phyloP scores from a whole-genome alignment of 2,113 vertebrate species.

The Muntiacus reevesi region DNA sequence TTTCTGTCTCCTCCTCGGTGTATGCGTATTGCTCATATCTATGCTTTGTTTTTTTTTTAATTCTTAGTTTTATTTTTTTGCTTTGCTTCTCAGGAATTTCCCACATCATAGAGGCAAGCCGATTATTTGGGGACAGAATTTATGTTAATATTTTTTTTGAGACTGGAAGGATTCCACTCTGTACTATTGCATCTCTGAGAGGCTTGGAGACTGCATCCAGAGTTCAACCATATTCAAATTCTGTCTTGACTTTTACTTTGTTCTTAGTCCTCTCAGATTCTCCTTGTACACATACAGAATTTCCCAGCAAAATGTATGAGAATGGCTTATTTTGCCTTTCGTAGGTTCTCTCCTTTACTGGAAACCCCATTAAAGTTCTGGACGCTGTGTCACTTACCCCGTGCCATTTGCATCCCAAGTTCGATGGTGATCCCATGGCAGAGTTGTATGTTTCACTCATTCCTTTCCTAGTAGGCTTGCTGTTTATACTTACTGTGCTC shows the following conservation, averaged over 20 bases:
- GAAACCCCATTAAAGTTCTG: neutral
- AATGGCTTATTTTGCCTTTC: neutral
- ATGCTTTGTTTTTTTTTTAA: neutral
- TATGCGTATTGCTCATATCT: neutral
- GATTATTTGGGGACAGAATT: neutral
- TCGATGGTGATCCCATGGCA: neutral
- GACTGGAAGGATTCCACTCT: fast-evolving
- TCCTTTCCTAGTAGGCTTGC: neutral
- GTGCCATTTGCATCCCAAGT: neutral
- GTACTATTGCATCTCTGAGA: neutral
- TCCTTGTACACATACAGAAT: neutral
- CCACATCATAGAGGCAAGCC: neutral
- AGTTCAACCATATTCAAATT: neutral
- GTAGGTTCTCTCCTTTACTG: neutral
- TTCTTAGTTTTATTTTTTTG: neutral
- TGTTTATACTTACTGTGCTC: neutral
- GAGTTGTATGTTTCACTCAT: neutral
- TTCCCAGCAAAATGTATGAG: neutral
- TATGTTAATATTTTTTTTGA: neutral
- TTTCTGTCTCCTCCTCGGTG: neutral
- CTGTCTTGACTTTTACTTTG: neutral
- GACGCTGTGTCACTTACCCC: no score
- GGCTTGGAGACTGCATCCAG: neutral
- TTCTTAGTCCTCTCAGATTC: fast-evolving
- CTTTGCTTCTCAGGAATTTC: neutral